A percentile compares a stretch with the other conserved stretches of the same genome.
phyloP scores from a whole-genome alignment of 2,113 vertebrate species.

The Lates calcarifer region DNA sequence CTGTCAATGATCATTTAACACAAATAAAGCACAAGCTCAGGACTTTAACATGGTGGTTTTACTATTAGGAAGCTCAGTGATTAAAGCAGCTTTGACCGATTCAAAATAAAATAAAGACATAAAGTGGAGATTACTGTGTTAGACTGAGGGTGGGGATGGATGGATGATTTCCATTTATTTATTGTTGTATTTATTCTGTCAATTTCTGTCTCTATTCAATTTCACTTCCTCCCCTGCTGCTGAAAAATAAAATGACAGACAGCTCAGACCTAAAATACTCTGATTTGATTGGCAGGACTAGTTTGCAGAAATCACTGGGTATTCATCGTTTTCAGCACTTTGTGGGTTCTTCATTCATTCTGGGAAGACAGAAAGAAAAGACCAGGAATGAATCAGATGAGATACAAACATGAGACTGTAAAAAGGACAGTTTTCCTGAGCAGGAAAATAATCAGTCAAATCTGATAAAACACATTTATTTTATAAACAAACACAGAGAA shows the following conservation, averaged over 20 bases:
- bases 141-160: background rate
- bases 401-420: constrained; percentile 9
- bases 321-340: background rate
- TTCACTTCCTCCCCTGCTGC: background rate
- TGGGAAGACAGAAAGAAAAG: background rate
- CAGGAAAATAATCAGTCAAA: constrained; percentile 33
- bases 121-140: background rate
- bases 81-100: constrained; percentile 41
- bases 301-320: background rate
- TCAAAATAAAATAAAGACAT: constrained; percentile 6
- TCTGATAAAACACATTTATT: constrained; percentile 16
- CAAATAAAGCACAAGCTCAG: constrained; percentile 33
- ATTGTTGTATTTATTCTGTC: background rate
- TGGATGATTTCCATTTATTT: background rate
- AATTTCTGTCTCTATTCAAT: background rate
- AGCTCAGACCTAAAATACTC: background rate
- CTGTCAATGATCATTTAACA: constrained; percentile 6
- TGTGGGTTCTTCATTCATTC: background rate
- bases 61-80: background rate
- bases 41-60: background rate
- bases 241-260: background rate
- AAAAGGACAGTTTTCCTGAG: background rate
- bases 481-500: constrained; percentile 9
- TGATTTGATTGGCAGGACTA: background rate
- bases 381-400: constrained; percentile 2